Conservation (phyloP, 2,888 invertebrate species). For the Thera britannica region DNA sequence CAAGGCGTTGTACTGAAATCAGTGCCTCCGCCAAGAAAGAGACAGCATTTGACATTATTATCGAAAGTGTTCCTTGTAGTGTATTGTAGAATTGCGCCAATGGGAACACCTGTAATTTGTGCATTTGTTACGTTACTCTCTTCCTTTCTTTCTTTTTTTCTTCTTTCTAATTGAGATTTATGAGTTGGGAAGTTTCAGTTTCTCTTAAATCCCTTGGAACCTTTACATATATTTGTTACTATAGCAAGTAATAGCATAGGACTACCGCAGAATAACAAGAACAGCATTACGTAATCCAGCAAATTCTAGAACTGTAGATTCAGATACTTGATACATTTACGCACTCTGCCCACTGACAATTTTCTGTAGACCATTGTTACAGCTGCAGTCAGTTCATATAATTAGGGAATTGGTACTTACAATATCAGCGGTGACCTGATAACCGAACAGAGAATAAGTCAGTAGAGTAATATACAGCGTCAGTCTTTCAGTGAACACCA, state of each 20-base stretch:
- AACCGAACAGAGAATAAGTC: conserved; percentile 89
- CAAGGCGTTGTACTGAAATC: conserved; percentile 85
- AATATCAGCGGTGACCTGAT: conserved; percentile 83
- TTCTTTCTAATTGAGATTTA: conserved; percentile 3
- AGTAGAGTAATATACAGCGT: conserved; percentile 93
- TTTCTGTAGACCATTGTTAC: background rate
- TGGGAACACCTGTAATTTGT: conserved; percentile 83
- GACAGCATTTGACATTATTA: conserved; percentile 85
- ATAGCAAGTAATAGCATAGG: background rate
- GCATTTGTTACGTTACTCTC: conserved; percentile 37
- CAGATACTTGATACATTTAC: background rate
- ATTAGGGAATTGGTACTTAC: conserved; percentile 54
- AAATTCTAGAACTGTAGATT: background rate
- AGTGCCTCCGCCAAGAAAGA: conserved; percentile 85
- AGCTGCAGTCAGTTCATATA: background rate
- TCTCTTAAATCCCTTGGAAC: background rate
- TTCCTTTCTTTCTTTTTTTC: no score
- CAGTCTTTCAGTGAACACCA: conserved; percentile 94
- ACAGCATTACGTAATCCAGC: background rate
- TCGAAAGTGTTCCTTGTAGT: conserved; percentile 86
- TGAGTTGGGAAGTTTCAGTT: conserved; percentile 1
- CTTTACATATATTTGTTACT: no score
- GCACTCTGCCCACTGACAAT: background rate
- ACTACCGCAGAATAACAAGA: background rate
- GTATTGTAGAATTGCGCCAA: conserved; percentile 87